Evolutionary conservation across 2,797 vertebrate genomes (phyloP).

Genomic region (Octomys mimax): DNA sequence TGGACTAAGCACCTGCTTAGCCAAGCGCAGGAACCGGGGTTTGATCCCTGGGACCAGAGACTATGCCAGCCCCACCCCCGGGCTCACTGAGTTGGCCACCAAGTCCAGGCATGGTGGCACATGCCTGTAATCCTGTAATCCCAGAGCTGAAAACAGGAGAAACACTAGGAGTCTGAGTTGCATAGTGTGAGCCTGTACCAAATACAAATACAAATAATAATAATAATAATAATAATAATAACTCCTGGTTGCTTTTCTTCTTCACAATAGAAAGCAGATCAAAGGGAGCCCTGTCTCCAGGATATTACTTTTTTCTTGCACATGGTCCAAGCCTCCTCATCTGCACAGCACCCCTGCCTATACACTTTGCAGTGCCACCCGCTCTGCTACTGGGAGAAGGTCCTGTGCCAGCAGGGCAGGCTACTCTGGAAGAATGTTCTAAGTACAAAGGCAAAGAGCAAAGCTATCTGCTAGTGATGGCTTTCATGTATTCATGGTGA

Average conservation of each 20-base stretch:
- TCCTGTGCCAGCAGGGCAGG: background rate
- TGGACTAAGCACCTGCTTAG: too few species aligned
- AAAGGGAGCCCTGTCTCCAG: background rate
- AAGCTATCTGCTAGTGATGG: background rate
- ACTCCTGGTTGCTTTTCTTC: background rate
- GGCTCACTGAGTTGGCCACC: too few species aligned
- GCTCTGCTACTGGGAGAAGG: background rate
- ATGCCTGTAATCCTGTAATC: too few species aligned
- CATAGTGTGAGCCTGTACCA: too few species aligned
- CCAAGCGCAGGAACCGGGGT: too few species aligned
- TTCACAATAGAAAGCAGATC: slow-evolving; percentile 7
- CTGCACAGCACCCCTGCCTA: background rate
- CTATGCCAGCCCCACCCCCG: too few species aligned
- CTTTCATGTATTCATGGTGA: background rate
- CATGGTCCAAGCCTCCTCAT: background rate
- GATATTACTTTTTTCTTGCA: background rate
- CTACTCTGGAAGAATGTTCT: background rate
- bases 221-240: background rate
- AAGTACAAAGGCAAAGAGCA: background rate
- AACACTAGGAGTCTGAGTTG: too few species aligned
- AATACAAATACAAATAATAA: too few species aligned
- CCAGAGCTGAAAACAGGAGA: too few species aligned
- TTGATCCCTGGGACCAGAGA: too few species aligned
- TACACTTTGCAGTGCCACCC: background rate
- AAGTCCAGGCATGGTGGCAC: too few species aligned